phyloP scores from a whole-genome alignment of 2,797 vertebrate species.

The Malurus splendens region DNA sequence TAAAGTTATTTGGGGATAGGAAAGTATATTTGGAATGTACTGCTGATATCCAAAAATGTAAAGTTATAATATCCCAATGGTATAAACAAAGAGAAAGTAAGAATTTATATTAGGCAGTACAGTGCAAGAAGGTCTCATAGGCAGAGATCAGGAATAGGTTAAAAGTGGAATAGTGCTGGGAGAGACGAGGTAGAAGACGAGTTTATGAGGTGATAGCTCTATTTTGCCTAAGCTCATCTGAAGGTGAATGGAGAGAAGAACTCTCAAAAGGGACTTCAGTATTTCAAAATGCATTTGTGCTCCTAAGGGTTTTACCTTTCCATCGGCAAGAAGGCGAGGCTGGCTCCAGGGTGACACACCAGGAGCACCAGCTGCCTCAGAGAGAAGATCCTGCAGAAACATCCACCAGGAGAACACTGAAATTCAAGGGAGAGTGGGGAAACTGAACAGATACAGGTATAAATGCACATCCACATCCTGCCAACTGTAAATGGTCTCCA shows the following conservation, averaged over 20 bases:
- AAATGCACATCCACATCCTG: rapidly evolving
- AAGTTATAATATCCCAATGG: neutral
- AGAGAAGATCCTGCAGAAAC: neutral
- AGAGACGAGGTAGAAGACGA: neutral
- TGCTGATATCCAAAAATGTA: neutral
- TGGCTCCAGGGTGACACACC: neutral
- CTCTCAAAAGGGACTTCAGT: neutral
- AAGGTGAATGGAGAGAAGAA: neutral
- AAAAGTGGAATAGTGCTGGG: neutral
- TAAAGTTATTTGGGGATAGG: neutral
- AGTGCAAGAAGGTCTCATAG: neutral
- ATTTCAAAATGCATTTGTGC: neutral
- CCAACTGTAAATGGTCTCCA: neutral
- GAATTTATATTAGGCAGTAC: conserved; percentile 2
- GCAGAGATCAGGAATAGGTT: neutral
- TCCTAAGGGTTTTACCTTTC: neutral
- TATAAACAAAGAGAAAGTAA: neutral
- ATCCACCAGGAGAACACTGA: neutral
- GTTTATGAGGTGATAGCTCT: neutral
- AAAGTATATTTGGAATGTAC: conserved; percentile 25
- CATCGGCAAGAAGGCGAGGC: rapidly evolving
- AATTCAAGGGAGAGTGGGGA: neutral
- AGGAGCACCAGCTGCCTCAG: neutral
- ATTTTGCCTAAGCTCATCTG: neutral
- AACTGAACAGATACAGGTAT: neutral